Evolutionary conservation across 2,113 vertebrate genomes (phyloP), one percentile per base, ranked within the genome.

Genomic region (Polyodon spathula): DNA sequence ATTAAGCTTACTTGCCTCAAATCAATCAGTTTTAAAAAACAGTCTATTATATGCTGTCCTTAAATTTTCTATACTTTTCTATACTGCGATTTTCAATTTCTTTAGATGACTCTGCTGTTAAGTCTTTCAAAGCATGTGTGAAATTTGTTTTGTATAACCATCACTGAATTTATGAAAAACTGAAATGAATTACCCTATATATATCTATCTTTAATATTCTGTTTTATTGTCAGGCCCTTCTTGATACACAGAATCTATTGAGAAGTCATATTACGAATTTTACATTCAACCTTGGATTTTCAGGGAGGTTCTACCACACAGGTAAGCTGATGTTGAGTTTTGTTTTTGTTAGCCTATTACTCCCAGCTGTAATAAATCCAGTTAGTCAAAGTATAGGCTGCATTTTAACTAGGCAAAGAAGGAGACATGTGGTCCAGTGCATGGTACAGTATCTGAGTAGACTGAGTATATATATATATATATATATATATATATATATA

Each of bases 221-320:
- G 40, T 73, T 74, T 38, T 79, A 7, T 65, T 86, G 84, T 68
- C 76, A 91, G 89, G 89, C 89, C 55, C 82, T 91, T 50, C 88
- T 90, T 74, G 83, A 90, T 66, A 89, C 88, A 63, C 89, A 91
- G 70, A 88, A 76, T 66, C 83, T 89, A 66, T 67, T 91, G 67
- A 84, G 89, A 65, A 66, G 83, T 68, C 87, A 87, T 61, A 87
- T 91, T 65, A 77, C 81, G 65, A 91, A 91, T 76, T 90, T 91
- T 67, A 91, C 89, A n/a, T 91, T 91, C 82, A 91, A 90, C 75
- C 67, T 91, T 73, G 89, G 89, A 81, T 91, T 86, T 84, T 91
- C 89, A 58, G 89, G 89, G 66, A 91, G 89, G 65, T 91, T 91
- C 74, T 90, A 89, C 63, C 89, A 91, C 50, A 90, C 87, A 80